Base-by-base conservation (phyloP, 2,888 invertebrate species). In the Notocelia uddmanniana region DNA sequence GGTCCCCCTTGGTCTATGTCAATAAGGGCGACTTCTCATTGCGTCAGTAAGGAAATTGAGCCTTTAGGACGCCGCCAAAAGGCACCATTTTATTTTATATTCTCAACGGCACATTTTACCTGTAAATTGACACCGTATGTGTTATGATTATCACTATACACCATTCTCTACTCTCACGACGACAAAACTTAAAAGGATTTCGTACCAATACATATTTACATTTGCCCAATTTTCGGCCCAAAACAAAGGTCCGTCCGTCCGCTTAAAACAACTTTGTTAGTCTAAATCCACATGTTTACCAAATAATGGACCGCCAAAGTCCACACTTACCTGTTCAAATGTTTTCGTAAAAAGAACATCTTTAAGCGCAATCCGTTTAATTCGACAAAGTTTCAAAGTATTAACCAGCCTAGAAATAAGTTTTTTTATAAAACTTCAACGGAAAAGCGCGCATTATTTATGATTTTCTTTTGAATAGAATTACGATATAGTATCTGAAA, bases 301-400 rank as follows among this genome's bases (percentile, higher is more conserved):
- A 76, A 80, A 81, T 78, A 79, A 79, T 79, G 76, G 77, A 59
- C 73, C 62, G 58, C 63, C 76, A 77, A 76, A n/a, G 41, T 23
- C 78, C 75, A 77, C 69, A 59, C 75, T 76, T 68, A 73, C 52
- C 63, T 75, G 71, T 68, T 59, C 62, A 75, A 76, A 77, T 75
- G 73, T 77, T 74, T 76, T 70, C 60, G 57, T 48, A 69, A 69
- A 74, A 77, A 71, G 59, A 69, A 75, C 73, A 77, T 60, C 71
- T 73, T 74, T 69, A 74, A 69, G 71, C 70, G 67, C 73, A 71
- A 74, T 72, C 69, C 64, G 70, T 74, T 74, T 69, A 76, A 75
- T 75, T 87, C 84, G 81, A 78, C 79, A 76, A 79, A 75, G 77
- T 76, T 88, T 86, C 88, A 78, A 74, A 76, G 86, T 86, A 85